These are phyloP conservation scores for Eupeodes latifasciatus DNA, from an alignment of 2,888 invertebrate genomes.

Conservation along the genomic window DNA sequence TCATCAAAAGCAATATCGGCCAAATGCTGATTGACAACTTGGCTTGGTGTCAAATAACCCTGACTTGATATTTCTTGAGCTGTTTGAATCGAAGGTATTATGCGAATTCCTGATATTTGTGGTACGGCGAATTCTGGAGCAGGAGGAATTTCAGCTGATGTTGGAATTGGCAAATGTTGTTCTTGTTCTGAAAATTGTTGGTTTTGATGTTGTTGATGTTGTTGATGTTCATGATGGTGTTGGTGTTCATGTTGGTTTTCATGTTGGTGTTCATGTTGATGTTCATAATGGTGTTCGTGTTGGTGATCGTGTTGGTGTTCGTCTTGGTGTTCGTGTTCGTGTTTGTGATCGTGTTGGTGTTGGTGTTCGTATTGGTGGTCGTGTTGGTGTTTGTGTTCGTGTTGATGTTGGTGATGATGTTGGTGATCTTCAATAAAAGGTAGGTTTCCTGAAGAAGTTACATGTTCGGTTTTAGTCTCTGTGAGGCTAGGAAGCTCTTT, in stretches of 20 bases:
- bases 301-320: not conserved
- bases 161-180: not conserved
- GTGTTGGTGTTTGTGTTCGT: not conserved
- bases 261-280: not conserved
- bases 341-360: not conserved
- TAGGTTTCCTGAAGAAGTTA: conserved; percentile 24
- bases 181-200: not conserved
- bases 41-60: conserved; percentile 3
- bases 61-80: conserved; percentile 23
- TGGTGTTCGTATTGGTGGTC: not conserved
- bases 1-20: not conserved
- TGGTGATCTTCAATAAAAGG: not conserved
- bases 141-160: not conserved
- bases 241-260: not conserved
- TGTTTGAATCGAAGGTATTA: conserved; percentile 31
- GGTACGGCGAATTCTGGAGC: not conserved
- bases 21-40: not conserved
- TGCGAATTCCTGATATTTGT: not conserved
- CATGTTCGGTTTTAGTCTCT: not conserved
- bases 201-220: not conserved
- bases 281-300: not conserved
- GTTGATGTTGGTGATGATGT: not conserved
- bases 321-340: not conserved
- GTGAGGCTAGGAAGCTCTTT: conserved; percentile 21
- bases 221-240: not conserved